phyloP scores from a whole-genome alignment of 2,113 vertebrate species.

The Columbina picui region DNA sequence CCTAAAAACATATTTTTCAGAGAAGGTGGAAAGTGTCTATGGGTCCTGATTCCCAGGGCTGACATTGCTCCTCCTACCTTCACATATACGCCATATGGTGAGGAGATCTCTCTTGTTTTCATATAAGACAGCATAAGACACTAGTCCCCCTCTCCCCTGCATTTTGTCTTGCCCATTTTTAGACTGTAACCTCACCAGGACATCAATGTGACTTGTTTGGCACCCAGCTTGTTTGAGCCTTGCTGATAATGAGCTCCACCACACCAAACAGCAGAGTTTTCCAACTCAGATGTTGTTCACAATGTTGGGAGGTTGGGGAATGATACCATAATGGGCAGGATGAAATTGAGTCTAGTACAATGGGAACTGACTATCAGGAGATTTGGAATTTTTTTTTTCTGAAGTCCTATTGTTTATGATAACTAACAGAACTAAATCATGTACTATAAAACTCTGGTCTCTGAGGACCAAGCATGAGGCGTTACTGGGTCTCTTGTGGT shows the following conservation, averaged over 20 bases:
- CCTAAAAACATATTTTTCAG: neutral
- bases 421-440: conserved; percentile 29
- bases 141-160: neutral
- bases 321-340: neutral
- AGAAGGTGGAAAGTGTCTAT: neutral
- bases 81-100: neutral
- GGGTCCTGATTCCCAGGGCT: neutral
- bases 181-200: neutral
- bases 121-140: neutral
- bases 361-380: conserved; percentile 21
- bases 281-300: neutral
- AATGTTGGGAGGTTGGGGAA: neutral
- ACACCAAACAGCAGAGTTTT: neutral
- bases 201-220: neutral
- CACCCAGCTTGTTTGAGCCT: neutral
- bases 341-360: conserved; percentile 20
- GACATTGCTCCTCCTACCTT: neutral
- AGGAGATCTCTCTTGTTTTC: neutral
- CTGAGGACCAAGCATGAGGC: neutral
- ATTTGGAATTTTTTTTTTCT: neutral
- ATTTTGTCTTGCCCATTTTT: neutral
- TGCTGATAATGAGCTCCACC: neutral
- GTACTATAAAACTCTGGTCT: neutral
- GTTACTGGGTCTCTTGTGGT: neutral
- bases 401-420: conserved; percentile 48